Conservation (phyloP, 1,140 invertebrate genomes). For the Drosophila persimilis region DNA sequence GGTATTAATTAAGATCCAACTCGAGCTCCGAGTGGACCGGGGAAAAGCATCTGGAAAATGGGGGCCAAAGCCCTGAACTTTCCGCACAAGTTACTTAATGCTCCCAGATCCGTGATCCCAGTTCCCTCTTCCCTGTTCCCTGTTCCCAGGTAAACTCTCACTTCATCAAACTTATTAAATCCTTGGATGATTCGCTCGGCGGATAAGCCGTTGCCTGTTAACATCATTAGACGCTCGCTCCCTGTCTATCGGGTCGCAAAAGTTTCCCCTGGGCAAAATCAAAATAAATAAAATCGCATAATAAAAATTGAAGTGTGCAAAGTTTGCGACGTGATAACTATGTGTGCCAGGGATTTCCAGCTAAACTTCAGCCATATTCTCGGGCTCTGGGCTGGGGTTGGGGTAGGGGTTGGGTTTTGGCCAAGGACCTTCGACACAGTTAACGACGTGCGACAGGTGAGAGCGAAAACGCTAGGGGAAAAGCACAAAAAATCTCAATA, state of each 20-base stretch:
- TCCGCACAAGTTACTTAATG: constrained; percentile 24
- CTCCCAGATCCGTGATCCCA: constrained; percentile 29
- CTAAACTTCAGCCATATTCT: not conserved
- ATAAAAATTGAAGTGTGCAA: constrained; percentile 75
- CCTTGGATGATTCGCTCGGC: constrained; percentile 57
- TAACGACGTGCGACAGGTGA: constrained; percentile 70
- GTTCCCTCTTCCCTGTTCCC: not conserved
- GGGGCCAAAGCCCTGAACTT: constrained; percentile 11
- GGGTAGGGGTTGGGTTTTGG: constrained; percentile 3
- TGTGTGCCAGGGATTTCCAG: constrained; percentile 42
- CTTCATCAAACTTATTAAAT: constrained; percentile 61
- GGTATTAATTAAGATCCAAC: constrained; percentile 67
- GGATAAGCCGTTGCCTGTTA: constrained; percentile 69
- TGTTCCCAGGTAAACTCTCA: not conserved
- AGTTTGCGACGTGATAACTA: constrained; percentile 76
- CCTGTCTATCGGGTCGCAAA: constrained; percentile 35
- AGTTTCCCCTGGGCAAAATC: constrained; percentile 65
- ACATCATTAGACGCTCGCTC: constrained; percentile 66
- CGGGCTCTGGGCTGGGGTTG: constrained; percentile 14
- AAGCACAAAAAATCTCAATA: constrained; percentile 63
- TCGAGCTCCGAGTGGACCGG: constrained; percentile 4
- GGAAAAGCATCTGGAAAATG: not conserved
- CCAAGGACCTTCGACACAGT: constrained; percentile 33
- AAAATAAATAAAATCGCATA: constrained; percentile 81
- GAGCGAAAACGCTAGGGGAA: constrained; percentile 7